These are phyloP conservation scores for Protobothrops mucrosquamatus DNA, from an alignment of 2,113 vertebrate genomes.

Conservation along the genomic window DNA sequence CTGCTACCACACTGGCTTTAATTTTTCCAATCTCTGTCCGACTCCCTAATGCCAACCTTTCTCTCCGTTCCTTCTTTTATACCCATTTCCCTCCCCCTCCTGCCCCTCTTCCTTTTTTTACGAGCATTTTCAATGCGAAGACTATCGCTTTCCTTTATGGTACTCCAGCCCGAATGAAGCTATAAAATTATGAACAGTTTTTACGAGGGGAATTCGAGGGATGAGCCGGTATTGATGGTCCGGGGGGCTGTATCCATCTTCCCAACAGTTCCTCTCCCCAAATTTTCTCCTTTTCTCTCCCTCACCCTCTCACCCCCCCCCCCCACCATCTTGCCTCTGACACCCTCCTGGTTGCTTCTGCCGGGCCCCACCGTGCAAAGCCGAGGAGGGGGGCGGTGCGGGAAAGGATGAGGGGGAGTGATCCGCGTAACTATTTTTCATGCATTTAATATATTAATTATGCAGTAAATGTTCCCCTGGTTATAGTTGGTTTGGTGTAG, in stretches of 20 bases:
- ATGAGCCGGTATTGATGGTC: slow-evolving; percentile 99
- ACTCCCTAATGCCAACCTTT: slow-evolving; percentile 60
- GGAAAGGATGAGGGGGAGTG: slow-evolving; percentile 55
- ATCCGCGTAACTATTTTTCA: slow-evolving; percentile 99
- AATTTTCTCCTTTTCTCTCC: not conserved
- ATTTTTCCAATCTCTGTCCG: not conserved
- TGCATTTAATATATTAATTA: slow-evolving; percentile 99
- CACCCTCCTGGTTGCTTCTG: not conserved
- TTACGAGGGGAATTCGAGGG: slow-evolving; percentile 99
- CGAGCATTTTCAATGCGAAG: slow-evolving; percentile 86
- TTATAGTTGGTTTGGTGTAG: slow-evolving; percentile 93
- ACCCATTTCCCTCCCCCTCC: slow-evolving; percentile 29
- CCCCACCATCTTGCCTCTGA: slow-evolving; percentile 56
- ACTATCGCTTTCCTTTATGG: slow-evolving; percentile 98
- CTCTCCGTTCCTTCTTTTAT: slow-evolving; percentile 26
- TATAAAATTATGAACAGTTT: slow-evolving; percentile 99
- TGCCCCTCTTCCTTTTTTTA: slow-evolving; percentile 36
- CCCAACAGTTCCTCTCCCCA: slow-evolving; percentile 5
- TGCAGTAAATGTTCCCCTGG: slow-evolving; percentile 99
- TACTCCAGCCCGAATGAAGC: slow-evolving; percentile 98
- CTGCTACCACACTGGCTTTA: not conserved
- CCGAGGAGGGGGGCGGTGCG: slow-evolving; percentile 25
- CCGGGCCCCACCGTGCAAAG: slow-evolving; percentile 69
- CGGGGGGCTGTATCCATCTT: slow-evolving; percentile 95
- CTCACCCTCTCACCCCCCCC: slow-evolving; percentile 50